Evolutionary conservation across 2,888 invertebrate genomes (phyloP).

Genomic region (Drosophila helvetica): DNA sequence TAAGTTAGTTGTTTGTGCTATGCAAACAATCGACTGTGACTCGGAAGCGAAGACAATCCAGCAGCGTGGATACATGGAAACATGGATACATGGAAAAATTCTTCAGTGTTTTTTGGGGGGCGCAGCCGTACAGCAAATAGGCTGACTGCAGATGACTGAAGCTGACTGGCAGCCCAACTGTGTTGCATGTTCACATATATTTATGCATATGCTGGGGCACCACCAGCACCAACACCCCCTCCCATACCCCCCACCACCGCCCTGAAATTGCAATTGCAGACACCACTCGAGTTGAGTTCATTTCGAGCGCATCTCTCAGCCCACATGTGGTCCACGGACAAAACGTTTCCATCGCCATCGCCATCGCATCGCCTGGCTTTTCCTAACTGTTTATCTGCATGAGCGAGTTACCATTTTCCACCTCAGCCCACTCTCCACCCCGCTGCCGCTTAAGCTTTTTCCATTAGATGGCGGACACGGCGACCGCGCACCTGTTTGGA

Average conservation of each 20-base stretch:
- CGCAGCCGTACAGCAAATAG: constrained; percentile 28
- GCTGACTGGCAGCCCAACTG: constrained; percentile 32
- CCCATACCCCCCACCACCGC: not conserved
- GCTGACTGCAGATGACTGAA: constrained; percentile 11
- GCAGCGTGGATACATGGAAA: not conserved
- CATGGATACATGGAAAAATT: constrained; percentile 38
- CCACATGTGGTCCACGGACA: constrained; percentile 64
- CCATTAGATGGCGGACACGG: constrained; percentile 44
- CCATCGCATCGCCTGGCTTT: constrained; percentile 52
- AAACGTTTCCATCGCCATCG: constrained; percentile 59
- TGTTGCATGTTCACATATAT: constrained; percentile 40
- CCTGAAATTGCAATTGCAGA: constrained; percentile 46
- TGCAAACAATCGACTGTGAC: constrained; percentile 61
- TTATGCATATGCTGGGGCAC: constrained; percentile 11
- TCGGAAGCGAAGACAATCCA: constrained; percentile 51
- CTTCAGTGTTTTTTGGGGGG: constrained; percentile 52
- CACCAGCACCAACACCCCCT: constrained; percentile 11
- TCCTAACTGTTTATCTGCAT: constrained; percentile 75
- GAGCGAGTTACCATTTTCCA: constrained; percentile 52
- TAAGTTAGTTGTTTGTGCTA: constrained; percentile 49
- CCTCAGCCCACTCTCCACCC: constrained; percentile 7
- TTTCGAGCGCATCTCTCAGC: constrained; percentile 58
- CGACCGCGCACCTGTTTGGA: constrained; percentile 45
- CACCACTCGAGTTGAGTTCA: constrained; percentile 39
- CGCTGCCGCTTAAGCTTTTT: constrained; percentile 34